These are phyloP conservation scores for Calephelis virginiensis DNA, from an alignment of 1,140 invertebrate species.

Conservation along the genomic window DNA sequence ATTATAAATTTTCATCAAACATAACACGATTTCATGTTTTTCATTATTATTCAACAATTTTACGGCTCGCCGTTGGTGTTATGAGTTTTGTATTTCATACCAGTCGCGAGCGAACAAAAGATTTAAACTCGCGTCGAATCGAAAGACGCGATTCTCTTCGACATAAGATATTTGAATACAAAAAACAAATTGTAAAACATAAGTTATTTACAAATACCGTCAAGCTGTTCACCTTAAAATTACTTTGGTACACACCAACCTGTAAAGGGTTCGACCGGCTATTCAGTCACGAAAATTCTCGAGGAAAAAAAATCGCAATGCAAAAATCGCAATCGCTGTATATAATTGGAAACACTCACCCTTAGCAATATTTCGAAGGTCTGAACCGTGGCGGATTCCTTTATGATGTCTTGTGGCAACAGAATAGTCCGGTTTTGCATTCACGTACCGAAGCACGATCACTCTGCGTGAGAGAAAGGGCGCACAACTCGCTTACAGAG, in stretches of 20 bases:
- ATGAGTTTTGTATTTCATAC: constrained; percentile 67
- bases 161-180: constrained; percentile 37
- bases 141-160: constrained; percentile 57
- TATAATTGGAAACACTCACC: constrained; percentile 48
- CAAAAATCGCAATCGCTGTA: constrained; percentile 50
- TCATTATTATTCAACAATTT: constrained; percentile 46
- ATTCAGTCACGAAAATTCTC: background rate
- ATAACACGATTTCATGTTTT: constrained; percentile 24
- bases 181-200: background rate
- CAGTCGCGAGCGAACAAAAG: constrained; percentile 64
- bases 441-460: constrained; percentile 69
- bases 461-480: constrained; percentile 74
- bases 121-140: constrained; percentile 68
- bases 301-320: constrained; percentile 49
- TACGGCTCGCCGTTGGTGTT: constrained; percentile 42
- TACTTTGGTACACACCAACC: constrained; percentile 43
- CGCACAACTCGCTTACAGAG: constrained; percentile 49
- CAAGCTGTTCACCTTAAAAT: constrained; percentile 56
- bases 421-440: constrained; percentile 71
- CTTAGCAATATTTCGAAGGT: constrained; percentile 48
- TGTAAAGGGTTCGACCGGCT: constrained; percentile 37
- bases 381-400: constrained; percentile 50
- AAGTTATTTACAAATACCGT: constrained; percentile 63
- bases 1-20: constrained; percentile 4
- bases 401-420: constrained; percentile 46